Base-by-base conservation (phyloP, 2,797 vertebrate genomes). In the Lutjanus campechanus region DNA sequence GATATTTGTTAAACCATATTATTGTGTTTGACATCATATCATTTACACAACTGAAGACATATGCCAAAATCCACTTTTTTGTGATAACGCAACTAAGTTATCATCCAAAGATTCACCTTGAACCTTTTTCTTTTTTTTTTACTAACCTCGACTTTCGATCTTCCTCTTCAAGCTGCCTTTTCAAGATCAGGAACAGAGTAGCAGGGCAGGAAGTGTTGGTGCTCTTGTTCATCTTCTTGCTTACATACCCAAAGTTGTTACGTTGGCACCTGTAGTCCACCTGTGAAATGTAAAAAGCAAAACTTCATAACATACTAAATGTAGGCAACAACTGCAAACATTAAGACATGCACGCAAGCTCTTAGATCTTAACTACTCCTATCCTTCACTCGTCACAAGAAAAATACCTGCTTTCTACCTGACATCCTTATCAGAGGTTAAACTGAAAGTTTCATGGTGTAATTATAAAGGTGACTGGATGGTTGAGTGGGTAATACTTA, bases 171-270 rank as follows among this genome's bases (percentile, higher is more conserved):
- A 19, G 58, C 40, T 53, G 29, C 36, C 70, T 51, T 53, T 73
- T 73, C 40, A 73, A 43, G 9, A 73, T 36, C 29, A 73, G 59
- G 36, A 62, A 73, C 29, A 73, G 36, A 73, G 70, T 73, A 44
- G 70, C 70, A 17, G 70, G 70, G 20, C 70, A 90, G 79, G 54
- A 79, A 84, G 62, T 41, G 25, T 54, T 53, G 29, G 29, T 36
- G 29, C 3, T 36, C 41, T 11, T 69, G 16, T 43, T 56, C 22
- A 58, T 43, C 19, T 55, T 59, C 69, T 46, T 59, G 69, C 29
- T 36, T 5, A 36, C 29, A 5, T 36, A 36, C 29, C 29, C 29
- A 36, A 36, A 36, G 29, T 36, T 36, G 29, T 36, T 36, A 36
- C 29, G 29, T 36, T 36, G 29, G 29, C 69, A 70, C 55, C 44